Conservation (phyloP, 1,140 invertebrate species). For the Dinothrombium tinctorium region DNA sequence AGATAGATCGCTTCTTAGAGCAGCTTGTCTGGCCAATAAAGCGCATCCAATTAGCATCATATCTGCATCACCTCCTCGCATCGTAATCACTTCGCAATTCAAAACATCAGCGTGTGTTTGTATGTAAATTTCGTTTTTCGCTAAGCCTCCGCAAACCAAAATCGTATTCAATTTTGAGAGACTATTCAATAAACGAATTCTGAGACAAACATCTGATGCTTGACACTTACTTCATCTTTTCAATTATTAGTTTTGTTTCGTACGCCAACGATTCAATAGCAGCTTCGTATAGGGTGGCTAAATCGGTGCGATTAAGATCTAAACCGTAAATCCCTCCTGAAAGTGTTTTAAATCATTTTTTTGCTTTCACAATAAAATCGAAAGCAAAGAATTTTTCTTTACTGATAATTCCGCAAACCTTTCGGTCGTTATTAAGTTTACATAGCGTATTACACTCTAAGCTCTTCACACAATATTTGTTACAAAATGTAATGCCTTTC, state of each 20-base stretch:
- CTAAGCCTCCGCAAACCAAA: constrained; percentile 64
- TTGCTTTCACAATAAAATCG: too few species aligned
- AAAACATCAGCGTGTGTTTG: constrained; percentile 64
- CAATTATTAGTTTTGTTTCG: constrained; percentile 65
- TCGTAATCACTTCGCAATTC: neutral
- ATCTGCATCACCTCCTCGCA: constrained; percentile 2
- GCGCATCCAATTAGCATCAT: constrained; percentile 9
- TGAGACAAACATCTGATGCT: too few species aligned
- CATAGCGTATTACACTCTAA: too few species aligned
- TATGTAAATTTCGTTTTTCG: constrained; percentile 58
- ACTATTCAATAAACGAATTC: neutral
- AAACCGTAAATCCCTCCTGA: constrained; percentile 15
- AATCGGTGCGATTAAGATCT: constrained; percentile 20
- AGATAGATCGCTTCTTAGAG: too few species aligned
- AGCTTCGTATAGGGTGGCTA: constrained; percentile 62
- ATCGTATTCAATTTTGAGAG: constrained; percentile 34
- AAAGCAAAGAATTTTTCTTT: too few species aligned
- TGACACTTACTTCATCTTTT: constrained; percentile 35
- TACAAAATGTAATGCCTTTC: too few species aligned
- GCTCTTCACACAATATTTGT: too few species aligned
- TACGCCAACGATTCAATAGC: constrained; percentile 69
- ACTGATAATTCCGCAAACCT: too few species aligned
- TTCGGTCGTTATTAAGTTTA: too few species aligned
- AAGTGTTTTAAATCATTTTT: too few species aligned
- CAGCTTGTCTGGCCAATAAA: constrained; percentile 1